Base-by-base conservation (phyloP, 2,888 invertebrate species). In the Clunio marinus region DNA sequence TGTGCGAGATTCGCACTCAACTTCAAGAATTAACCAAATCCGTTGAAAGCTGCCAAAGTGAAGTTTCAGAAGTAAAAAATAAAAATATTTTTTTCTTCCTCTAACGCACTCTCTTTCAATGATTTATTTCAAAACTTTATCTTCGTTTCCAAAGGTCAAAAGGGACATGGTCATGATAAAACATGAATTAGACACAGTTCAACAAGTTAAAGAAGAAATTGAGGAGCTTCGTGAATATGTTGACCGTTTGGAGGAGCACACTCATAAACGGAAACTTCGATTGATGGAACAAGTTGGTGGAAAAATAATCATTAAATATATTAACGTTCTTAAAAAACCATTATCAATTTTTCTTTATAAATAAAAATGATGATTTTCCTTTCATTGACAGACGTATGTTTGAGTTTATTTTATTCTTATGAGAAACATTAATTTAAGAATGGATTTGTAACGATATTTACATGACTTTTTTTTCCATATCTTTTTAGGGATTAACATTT, bases 81-180 rank as follows among this genome's bases (percentile, higher is more conserved):
- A 20, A 24, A n/a, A n/a, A n/a, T n/a, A n/a, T n/a, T n/a, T n/a
- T n/a, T 25, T 13, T 46, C 25, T 45, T n/a, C 7, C 10, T 10
- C 20, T 58, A 20, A 17, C 20, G 22, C 28, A 13, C 58, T n/a
- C n/a, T 58, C 15, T 15, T 35, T 24, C 22, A 8, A 28, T 55
- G 5, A n/a, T 25, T 68, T 37, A 15, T 51, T 58, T 28, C n/a
- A n/a, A 35, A 20, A 37, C 13, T 57, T 32, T 17, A 51, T 22
- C 28, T 15, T 10, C 35, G 15, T 10, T 2, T 35, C 7, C 22
- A 28, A 59, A 88, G 84, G 88, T 94, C 74, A 94, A 94, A 82
- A 87, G 93, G 76, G 94, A 94, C 81, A 93, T 94, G 93, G 92
- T 93, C 75, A 92, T 92, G 77, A 93, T 94, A 83, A 93, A 93